These are phyloP conservation scores for Campaea margaritaria DNA, from an alignment of 2,888 invertebrate species.

Conservation along the genomic window DNA sequence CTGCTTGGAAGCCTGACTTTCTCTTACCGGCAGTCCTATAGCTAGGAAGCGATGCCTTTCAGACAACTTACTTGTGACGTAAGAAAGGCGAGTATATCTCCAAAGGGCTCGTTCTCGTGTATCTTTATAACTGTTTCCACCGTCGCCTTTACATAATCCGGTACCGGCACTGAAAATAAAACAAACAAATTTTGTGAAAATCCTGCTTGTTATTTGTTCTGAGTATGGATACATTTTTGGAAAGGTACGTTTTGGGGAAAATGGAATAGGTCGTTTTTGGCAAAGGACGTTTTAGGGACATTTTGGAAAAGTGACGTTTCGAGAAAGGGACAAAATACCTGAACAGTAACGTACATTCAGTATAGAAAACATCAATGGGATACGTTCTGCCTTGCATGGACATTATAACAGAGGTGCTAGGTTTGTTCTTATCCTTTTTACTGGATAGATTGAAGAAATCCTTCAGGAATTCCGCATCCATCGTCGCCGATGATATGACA, in stretches of 20 bases:
- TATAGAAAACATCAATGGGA: conserved; percentile 94
- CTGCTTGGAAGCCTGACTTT: too few relatives aligned
- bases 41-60: too few relatives aligned
- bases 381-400: conserved; percentile 95
- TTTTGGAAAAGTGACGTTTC: too few relatives aligned
- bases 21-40: too few relatives aligned
- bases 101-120: conserved; percentile 91
- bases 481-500: conserved; percentile 97
- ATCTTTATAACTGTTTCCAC: conserved; percentile 96
- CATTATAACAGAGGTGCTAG: conserved; percentile 89
- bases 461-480: conserved; percentile 94
- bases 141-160: conserved; percentile 94
- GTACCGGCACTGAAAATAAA: conserved; percentile 89
- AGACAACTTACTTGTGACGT: conserved; percentile 88
- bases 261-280: too few relatives aligned
- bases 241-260: too few relatives aligned
- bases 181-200: not conserved
- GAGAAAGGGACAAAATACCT: too few relatives aligned
- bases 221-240: too few relatives aligned
- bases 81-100: conserved; percentile 96
- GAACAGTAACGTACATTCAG: conserved; percentile 82
- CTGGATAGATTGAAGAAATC: conserved; percentile 89
- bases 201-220: too few relatives aligned
- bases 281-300: too few relatives aligned
- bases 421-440: conserved; percentile 47